Base-by-base conservation (phyloP, 2,113 vertebrate species). In the Saguinus midas region DNA sequence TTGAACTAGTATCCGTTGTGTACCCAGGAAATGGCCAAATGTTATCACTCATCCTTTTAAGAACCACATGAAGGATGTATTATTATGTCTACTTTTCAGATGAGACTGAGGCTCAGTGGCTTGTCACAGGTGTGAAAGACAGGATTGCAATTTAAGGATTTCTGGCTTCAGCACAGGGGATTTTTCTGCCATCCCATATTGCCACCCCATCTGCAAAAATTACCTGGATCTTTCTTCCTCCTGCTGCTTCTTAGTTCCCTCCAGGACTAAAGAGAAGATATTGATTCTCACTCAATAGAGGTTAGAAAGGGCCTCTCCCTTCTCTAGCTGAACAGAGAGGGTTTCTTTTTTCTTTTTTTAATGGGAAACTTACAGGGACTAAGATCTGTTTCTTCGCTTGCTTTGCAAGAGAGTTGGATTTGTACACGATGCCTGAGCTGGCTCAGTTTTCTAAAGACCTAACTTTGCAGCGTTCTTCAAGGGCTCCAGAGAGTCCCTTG, bases 391-490 rank as follows among this genome's bases (percentile, higher is more conserved):
- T 96, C 97, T 98, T 96, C 55, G 4, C 97, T 95, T 35, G 92
- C 97, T 96, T 97, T 97, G 97, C 96, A 92, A 97, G 97, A 97
- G 93, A 96, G 95, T 93, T 43, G 82, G 97, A 92, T 97, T 95
- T 96, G 93, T 96, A 96, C n/a, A 8, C 90, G 93, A 94, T 96
- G 94, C 97, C 97, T 75, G 40, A 95, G 97, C 98, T 97, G 95
- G 95, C 98, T 98, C 95, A 55, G 87, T 95, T 95, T 98, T 98
- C 98, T 98, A 93, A 98, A 97, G 96, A 84, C 98, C 97, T 92
- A 90, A 96, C 97, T 98, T 97, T 94, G 97, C 98, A 97, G 97
- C 97, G 43, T 97, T 85, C 98, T 98, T 99, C 98, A 98, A 98
- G 98, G 98, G 90, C 98, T 98, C 95, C 93, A 48, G 98, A 97